Conservation (phyloP, 1,140 invertebrate species). For the Lordiphosa mommai region DNA sequence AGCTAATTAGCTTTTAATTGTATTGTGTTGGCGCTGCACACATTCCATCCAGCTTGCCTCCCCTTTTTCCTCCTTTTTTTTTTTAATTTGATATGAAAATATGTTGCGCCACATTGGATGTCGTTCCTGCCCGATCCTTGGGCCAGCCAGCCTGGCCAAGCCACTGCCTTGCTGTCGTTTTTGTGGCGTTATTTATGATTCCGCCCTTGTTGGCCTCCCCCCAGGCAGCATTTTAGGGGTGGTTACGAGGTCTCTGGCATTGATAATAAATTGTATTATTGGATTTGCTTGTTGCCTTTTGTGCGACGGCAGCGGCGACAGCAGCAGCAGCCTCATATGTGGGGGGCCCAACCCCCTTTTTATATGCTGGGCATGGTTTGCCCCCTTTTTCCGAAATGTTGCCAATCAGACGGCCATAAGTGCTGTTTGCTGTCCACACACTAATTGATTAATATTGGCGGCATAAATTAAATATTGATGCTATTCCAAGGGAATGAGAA, state of each 20-base stretch:
- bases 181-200: constrained; percentile 61
- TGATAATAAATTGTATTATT: constrained; percentile 76
- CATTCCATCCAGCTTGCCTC: constrained; percentile 14
- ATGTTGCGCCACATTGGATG: constrained; percentile 20
- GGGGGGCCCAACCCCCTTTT: too few relatives aligned
- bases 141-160: background rate
- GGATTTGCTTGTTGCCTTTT: constrained; percentile 71
- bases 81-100: constrained; percentile 31
- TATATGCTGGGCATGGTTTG: too few relatives aligned
- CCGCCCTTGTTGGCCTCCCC: constrained; percentile 5
- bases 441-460: constrained; percentile 70
- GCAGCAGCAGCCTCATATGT: background rate
- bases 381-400: constrained; percentile 14
- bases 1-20: constrained; percentile 72
- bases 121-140: background rate
- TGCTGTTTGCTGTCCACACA: constrained; percentile 66
- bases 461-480: constrained; percentile 55
- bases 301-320: constrained; percentile 14
- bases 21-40: constrained; percentile 44
- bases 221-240: too few relatives aligned
- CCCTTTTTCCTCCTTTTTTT: constrained; percentile 2
- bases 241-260: constrained; percentile 29
- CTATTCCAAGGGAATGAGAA: constrained; percentile 14
- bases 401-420: constrained; percentile 63
- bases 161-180: constrained; percentile 17